phyloP scores from a whole-genome alignment of 53 echinoderm and acorn worm species.

The Holothuria leucospilota region DNA sequence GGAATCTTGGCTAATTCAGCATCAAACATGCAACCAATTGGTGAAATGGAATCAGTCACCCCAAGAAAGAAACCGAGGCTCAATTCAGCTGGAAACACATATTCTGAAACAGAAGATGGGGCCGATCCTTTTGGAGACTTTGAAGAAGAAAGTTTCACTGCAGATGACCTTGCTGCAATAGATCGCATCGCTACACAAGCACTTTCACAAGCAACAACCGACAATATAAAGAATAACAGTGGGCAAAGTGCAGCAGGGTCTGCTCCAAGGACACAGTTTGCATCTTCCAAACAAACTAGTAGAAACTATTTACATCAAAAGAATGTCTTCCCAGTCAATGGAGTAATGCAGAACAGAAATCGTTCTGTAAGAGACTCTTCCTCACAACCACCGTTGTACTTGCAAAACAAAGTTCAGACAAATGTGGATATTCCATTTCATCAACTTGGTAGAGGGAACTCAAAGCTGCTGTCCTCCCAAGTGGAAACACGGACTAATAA shows the following conservation, averaged over 20 bases:
- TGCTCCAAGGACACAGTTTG: neutral
- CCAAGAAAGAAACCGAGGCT: conserved; percentile 84
- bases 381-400: neutral
- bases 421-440: conserved; percentile 25
- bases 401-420: neutral
- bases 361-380: neutral
- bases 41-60: conserved; percentile 45
- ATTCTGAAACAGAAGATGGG: neutral
- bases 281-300: neutral
- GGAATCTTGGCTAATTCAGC: neutral
- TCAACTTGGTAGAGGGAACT: neutral
- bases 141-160: conserved; percentile 86
- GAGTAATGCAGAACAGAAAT: neutral
- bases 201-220: conserved; percentile 62
- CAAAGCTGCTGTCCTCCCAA: neutral
- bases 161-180: conserved; percentile 79
- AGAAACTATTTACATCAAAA: neutral
- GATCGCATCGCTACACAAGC: conserved; percentile 91
- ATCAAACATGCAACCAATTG: neutral
- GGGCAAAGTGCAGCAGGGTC: neutral
- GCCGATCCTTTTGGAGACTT: conserved; percentile 87
- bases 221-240: conserved; percentile 27
- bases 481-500: neutral
- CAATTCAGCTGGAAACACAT: conserved; percentile 5
- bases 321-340: conserved; percentile 3